Percentiles rank a stretch among this genome's conserved stretches.
Evolutionary conservation across 2,888 invertebrate genomes (phyloP).

Genomic region (Tridacna gigas): DNA sequence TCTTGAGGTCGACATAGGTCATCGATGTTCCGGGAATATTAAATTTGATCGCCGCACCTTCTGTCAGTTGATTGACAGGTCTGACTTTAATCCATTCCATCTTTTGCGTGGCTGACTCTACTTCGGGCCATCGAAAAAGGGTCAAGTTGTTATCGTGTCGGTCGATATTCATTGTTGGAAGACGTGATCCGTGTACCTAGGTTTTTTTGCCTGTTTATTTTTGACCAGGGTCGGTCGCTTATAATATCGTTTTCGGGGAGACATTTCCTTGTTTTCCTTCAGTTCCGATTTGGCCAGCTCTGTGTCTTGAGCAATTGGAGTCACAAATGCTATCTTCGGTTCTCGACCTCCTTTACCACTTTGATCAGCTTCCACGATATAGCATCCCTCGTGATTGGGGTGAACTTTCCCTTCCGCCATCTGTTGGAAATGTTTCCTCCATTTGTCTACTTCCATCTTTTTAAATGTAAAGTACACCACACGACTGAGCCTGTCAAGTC

Average conservation of each 20-base stretch:
- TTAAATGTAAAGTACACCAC: constrained; percentile 13
- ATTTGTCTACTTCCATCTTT: constrained; percentile 31
- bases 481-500: background rate
- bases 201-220: constrained; percentile 21
- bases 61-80: constrained; percentile 16
- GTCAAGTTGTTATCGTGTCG: constrained; percentile 6
- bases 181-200: background rate
- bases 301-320: constrained; percentile 26
- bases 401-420: constrained; percentile 17
- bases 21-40: constrained; percentile 36
- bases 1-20: constrained; percentile 34
- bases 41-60: constrained; percentile 41
- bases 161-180: background rate
- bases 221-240: background rate
- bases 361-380: constrained; percentile 7
- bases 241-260: background rate
- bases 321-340: constrained; percentile 24
- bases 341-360: background rate
- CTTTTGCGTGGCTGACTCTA: constrained; percentile 17
- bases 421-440: constrained; percentile 6
- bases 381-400: constrained; percentile 3
- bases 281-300: constrained; percentile 41
- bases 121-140: constrained; percentile 4
- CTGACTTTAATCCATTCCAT: constrained; percentile 16
- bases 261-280: constrained; percentile 1